phyloP scores from a whole-genome alignment of 1,140 invertebrate species.

The Acromyrmex heyeri region DNA sequence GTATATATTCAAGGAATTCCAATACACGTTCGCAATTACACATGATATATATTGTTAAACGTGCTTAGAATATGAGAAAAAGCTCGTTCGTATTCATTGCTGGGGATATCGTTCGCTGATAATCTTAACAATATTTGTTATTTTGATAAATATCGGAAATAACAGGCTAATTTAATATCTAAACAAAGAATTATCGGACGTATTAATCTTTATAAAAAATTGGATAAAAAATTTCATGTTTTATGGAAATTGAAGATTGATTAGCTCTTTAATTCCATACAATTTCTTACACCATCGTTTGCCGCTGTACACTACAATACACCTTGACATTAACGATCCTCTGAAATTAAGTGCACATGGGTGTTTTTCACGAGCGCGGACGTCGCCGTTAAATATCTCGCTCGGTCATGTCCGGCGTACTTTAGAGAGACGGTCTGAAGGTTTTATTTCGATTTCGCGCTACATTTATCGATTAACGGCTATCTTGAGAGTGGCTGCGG shows the following conservation, averaged over 20 bases:
- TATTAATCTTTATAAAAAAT: not conserved
- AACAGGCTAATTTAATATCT: not conserved
- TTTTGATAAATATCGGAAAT: not conserved
- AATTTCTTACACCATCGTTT: slow-evolving; percentile 7
- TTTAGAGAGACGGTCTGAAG: not conserved
- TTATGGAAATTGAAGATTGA: slow-evolving; percentile 9
- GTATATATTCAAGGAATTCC: slow-evolving; percentile 2
- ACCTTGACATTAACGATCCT: not conserved
- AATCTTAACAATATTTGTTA: slow-evolving; percentile 13
- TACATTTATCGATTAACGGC: slow-evolving; percentile 54
- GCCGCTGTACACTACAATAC: not conserved
- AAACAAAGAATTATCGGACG: not conserved
- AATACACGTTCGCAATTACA: slow-evolving; percentile 5
- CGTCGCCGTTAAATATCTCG: slow-evolving; percentile 18
- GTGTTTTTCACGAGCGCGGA: slow-evolving; percentile 3
- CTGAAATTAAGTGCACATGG: slow-evolving; percentile 10
- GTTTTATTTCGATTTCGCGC: slow-evolving; percentile 55
- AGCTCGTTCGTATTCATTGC: not conserved
- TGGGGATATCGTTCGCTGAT: slow-evolving; percentile 5
- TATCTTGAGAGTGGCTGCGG: slow-evolving; percentile 30
- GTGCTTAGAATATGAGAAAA: slow-evolving; percentile 34
- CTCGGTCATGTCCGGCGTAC: not conserved
- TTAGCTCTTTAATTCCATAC: not conserved
- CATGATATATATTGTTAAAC: slow-evolving; percentile 13
- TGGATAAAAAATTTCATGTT: not conserved